phyloP scores from a whole-genome alignment of 2,888 invertebrate genomes.

The Chirona hameri region DNA sequence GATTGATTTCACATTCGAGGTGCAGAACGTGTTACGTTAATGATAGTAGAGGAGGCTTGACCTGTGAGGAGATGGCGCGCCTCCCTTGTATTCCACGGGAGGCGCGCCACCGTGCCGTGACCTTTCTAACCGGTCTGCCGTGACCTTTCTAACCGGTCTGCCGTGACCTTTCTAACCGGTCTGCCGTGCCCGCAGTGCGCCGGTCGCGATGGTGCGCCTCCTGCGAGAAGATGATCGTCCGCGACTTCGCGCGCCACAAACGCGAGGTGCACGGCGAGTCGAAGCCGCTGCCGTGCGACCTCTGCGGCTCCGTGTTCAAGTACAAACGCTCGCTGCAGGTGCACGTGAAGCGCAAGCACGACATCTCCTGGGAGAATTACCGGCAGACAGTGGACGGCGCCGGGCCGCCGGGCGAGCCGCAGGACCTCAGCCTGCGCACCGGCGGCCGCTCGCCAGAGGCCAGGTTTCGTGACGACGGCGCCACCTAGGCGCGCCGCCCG shows the following conservation, averaged over 20 bases:
- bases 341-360: conserved; percentile 39
- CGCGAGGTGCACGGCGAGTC: conserved; percentile 40
- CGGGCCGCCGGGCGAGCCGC: neutral
- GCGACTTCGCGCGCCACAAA: conserved; percentile 36
- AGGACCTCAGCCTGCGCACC: neutral
- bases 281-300: conserved; percentile 39
- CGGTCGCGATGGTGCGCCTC: conserved; percentile 6
- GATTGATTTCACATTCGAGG: no score
- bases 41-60: no score
- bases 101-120: no score
- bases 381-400: neutral
- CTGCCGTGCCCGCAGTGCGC: neutral
- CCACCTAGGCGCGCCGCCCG: neutral
- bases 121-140: neutral
- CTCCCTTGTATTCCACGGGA: no score
- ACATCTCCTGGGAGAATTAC: conserved; percentile 31
- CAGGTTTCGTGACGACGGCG: neutral
- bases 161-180: neutral
- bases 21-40: no score
- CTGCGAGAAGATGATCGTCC: conserved; percentile 25
- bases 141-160: neutral
- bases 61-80: no score
- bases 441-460: conserved; percentile 3
- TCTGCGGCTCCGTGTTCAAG: conserved; percentile 40
- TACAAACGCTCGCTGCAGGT: conserved; percentile 40